Percentiles rank a stretch among this genome's conserved stretches.
Conservation (phyloP, 2,888 invertebrate genomes). For the Leptinotarsa rubiginosa region DNA sequence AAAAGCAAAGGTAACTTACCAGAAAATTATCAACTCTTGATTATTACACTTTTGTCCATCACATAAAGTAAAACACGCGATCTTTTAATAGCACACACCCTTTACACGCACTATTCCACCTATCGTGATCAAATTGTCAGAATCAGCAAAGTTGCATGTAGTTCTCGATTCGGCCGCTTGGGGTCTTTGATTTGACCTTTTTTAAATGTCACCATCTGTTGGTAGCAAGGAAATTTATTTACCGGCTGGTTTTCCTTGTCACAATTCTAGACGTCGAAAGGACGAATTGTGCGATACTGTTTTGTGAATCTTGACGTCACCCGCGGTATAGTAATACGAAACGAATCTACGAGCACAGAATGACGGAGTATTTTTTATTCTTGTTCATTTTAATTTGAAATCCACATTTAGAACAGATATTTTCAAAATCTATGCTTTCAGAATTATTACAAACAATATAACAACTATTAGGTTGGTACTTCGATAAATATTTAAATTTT, state of each 20-base stretch:
- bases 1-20: slow-evolving; percentile 48
- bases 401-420: too few species aligned
- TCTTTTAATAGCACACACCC: slow-evolving; percentile 58
- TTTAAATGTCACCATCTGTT: background rate
- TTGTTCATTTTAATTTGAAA: too few species aligned
- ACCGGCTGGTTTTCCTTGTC: background rate
- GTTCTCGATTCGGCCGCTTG: slow-evolving; percentile 7
- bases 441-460: too few species aligned
- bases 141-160: slow-evolving; percentile 30
- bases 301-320: too few species aligned
- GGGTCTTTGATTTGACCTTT: background rate
- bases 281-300: too few species aligned
- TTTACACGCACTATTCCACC: slow-evolving; percentile 55
- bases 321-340: too few species aligned
- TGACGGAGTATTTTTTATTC: too few species aligned
- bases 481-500: too few species aligned
- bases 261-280: too few species aligned
- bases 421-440: too few species aligned
- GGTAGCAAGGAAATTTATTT: background rate
- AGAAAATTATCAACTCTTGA: slow-evolving; percentile 48
- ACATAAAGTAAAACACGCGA: slow-evolving; percentile 58
- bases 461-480: too few species aligned
- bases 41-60: slow-evolving; percentile 56
- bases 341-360: too few species aligned
- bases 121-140: slow-evolving; percentile 58